These are phyloP conservation scores for Drosophila obscura DNA, from an alignment of 1,140 invertebrate genomes.

Conservation along the genomic window DNA sequence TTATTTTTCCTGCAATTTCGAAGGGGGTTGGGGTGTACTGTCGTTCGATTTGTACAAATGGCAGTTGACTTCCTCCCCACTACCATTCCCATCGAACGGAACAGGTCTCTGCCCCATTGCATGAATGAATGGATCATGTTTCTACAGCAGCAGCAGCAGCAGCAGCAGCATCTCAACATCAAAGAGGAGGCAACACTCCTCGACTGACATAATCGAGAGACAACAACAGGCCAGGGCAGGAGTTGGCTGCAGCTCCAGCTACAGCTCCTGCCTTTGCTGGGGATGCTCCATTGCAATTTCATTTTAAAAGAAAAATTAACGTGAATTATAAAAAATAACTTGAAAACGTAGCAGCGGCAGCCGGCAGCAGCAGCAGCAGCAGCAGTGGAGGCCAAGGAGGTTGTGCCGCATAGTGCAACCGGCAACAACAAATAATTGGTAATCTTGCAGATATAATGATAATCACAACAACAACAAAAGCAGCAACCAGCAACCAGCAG, in stretches of 20 bases:
- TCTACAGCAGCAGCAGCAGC: conserved; percentile 4
- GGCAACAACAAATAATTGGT: conserved; percentile 76
- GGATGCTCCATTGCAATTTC: conserved; percentile 64
- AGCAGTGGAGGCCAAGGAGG: conserved; percentile 27
- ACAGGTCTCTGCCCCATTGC: conserved; percentile 6
- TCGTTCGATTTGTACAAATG: conserved; percentile 46
- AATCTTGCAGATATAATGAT: conserved; percentile 80
- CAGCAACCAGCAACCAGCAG: conserved; percentile 36
- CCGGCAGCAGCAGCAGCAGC: conserved; percentile 25
- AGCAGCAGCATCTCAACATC: conserved; percentile 52
- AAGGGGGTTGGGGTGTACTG: no score
- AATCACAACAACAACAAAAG: conserved; percentile 72
- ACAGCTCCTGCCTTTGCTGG: conserved; percentile 19
- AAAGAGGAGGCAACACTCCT: conserved; percentile 75
- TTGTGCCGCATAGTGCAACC: conserved; percentile 38
- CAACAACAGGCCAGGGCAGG: conserved; percentile 56
- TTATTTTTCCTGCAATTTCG: no score
- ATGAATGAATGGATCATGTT: conserved; percentile 50
- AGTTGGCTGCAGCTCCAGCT: conserved; percentile 34
- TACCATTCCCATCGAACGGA: not conserved
- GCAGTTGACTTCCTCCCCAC: conserved; percentile 30
- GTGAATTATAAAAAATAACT: conserved; percentile 80
- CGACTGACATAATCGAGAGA: conserved; percentile 77
- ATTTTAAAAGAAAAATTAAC: conserved; percentile 81
- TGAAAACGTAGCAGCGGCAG: conserved; percentile 51